Conservation (phyloP, 2,888 invertebrate species). For the Acronicta aceris region DNA sequence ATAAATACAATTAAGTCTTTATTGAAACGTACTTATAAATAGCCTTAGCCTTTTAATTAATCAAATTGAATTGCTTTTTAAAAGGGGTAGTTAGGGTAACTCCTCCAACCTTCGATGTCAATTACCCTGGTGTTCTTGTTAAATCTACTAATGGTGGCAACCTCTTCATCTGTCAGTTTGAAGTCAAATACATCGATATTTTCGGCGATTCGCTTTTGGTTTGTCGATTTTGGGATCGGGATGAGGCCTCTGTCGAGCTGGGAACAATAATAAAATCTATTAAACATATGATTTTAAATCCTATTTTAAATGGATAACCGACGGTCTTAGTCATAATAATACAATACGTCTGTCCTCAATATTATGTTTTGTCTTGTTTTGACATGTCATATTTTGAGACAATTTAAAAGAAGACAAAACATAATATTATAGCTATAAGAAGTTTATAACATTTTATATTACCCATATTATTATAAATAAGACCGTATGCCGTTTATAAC, state of each 20-base stretch:
- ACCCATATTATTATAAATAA: no score
- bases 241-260: slow-evolving; percentile 89
- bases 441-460: no score
- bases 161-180: slow-evolving; percentile 86
- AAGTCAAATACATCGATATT: slow-evolving; percentile 91
- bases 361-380: no score
- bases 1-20: neutral
- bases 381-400: no score
- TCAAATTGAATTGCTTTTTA: slow-evolving; percentile 17
- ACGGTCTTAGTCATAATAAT: no score
- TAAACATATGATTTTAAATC: neutral
- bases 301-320: no score
- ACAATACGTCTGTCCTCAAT: no score
- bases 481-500: no score
- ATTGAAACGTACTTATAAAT: neutral
- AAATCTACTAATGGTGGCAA: slow-evolving; percentile 84
- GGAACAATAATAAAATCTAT: neutral
- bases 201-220: slow-evolving; percentile 86
- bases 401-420: no score
- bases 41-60: neutral
- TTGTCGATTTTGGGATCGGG: slow-evolving; percentile 91
- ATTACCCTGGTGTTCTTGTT: slow-evolving; percentile 80
- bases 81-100: slow-evolving; percentile 73
- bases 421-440: no score
- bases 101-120: slow-evolving; percentile 60